Base-by-base conservation (phyloP, 2,888 invertebrate genomes). In the Nymphalis c-album region DNA sequence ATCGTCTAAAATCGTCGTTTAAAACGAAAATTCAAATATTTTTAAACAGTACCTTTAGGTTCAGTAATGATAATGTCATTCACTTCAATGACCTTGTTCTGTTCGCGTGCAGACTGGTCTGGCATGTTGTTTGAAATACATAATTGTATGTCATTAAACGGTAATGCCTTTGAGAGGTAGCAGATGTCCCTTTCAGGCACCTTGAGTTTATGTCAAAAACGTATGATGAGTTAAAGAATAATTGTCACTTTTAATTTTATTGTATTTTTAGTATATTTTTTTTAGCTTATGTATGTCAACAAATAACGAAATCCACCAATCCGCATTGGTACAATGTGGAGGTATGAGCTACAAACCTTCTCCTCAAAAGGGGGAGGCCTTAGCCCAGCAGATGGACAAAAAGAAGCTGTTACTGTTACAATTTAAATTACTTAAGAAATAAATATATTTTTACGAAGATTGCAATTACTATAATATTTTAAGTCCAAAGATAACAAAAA, bases 31-130 rank as follows among this genome's bases (percentile, higher is more conserved):
- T 40, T 35, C 26, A 35, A 18, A 35, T 46, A 26, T 60, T 22
- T 31, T 55, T 55, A 7, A 31, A 31, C 26, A 13, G 53, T 31
- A 53, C 46, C 35, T 60, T 45, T 47, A 59, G 22, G 35, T 57
- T 60, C 20, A 16, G 35, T 55, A 65, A 65, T 65, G 35, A 53
- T 47, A 55, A 20, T 48, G 53, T 65, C 60, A 53, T 60, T 73
- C 61, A 71, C 62, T 68, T 68, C 65, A 71, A 70, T 74, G 78
- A 77, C 81, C 78, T 78, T 76, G 79, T 74, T 71, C 63, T 67
- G 75, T 77, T 80, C 78, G 73, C 76, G 75, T 80, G 76, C 72
- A 78, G 77, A 81, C 83, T 83, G 84, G 83, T 85, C 81, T 81
- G 68, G 72, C 75, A 57, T 55, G 59, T 62, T 59, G 60, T 64